Base-by-base conservation (phyloP, 2,888 invertebrate genomes). In the Epistrophe eligans region DNA sequence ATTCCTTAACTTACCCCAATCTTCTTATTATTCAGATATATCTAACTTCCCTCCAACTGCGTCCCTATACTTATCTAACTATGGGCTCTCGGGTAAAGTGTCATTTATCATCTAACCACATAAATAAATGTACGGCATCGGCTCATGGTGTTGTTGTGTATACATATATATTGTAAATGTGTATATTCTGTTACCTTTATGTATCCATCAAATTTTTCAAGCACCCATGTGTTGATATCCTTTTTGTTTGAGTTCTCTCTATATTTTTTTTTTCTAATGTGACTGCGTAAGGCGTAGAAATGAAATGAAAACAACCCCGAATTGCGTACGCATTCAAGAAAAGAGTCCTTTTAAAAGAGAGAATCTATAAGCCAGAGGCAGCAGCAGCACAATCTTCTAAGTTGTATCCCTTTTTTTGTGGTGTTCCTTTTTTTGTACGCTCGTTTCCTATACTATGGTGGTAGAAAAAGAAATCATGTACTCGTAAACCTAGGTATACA, bases 211-310 rank as follows among this genome's bases (percentile, higher is more conserved):
- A 79, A 76, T 57, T 67, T n/a, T 66, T 76, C 38, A 77, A 83
- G 79, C 83, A 87, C 83, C 87, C 87, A 87, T 83, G 87, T 87
- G 87, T 87, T 87, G 87, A 87, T 87, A 83, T 87, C 79, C 76
- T 76, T 84, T 74, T 76, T 45, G 50, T 55, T 64, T 11, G 40
- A 64, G 45, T 57, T 28, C 70, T 70, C n/a, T 55, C 35, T 70
- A 24, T 50, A 24, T 45, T 45, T 45, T 38, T 17, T 45, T 45
- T 45, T 38, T 17, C 50, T 52, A 32, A n/a, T 35, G 66, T 48
- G 17, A 32, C 19, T 35, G 72, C 55, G 17, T 64, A 55, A 58
- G 48, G 13, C 32, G 10, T 57, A 57, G 57, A 32, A 62, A n/a
- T n/a, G n/a, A 19, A 55, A 19, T 17, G 24, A 71, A 76, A 80